Evolutionary conservation across 1,140 invertebrate species (phyloP).

Genomic region (Latrodectus geometricus): DNA sequence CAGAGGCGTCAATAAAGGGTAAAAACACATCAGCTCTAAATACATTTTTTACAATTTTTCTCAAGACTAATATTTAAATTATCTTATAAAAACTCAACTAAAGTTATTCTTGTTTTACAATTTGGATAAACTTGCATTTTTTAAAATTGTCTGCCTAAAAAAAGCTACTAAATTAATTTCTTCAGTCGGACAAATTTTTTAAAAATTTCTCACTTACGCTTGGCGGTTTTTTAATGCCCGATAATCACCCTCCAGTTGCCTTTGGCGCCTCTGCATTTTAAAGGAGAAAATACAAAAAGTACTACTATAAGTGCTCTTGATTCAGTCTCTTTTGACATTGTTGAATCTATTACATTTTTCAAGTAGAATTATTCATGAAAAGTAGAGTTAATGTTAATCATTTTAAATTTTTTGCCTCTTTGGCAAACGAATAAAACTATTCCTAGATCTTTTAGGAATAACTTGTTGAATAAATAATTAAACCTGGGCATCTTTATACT

Average conservation of each 20-base stretch:
- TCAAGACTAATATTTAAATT: no score
- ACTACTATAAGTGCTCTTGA: constrained; percentile 62
- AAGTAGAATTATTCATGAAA: constrained; percentile 56
- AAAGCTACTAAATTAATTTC: no score
- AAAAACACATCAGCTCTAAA: no score
- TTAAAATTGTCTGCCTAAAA: no score
- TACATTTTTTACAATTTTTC: no score
- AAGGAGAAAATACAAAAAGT: constrained; percentile 35
- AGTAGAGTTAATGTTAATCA: constrained; percentile 53
- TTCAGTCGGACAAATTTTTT: no score
- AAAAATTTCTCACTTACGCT: no score
- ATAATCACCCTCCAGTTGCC: constrained; percentile 14
- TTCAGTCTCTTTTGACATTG: constrained; percentile 62
- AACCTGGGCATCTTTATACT: constrained; percentile 54
- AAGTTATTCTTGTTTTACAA: no score
- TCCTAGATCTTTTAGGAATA: constrained; percentile 56
- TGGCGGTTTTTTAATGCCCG: no score
- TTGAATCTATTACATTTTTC: constrained; percentile 63
- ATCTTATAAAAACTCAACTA: no score
- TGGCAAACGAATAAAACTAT: constrained; percentile 48
- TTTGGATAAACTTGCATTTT: no score
- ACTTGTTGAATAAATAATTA: constrained; percentile 48
- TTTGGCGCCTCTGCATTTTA: constrained; percentile 56
- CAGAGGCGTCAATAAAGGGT: constrained; percentile 41
- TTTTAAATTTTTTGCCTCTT: constrained; percentile 61